phyloP scores from a whole-genome alignment of 2,888 invertebrate genomes.

The Entomobrya proxima region DNA sequence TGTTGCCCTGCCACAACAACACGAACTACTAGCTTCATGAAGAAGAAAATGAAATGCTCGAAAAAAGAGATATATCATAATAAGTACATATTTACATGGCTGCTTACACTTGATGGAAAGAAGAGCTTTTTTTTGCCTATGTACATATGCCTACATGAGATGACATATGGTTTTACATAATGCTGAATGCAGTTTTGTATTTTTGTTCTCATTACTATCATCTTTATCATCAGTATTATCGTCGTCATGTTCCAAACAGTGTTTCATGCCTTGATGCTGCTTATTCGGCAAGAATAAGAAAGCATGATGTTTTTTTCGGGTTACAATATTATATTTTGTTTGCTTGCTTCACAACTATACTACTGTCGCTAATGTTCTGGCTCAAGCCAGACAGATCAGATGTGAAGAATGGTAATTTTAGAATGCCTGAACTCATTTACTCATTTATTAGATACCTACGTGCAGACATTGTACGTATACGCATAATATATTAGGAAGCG shows the following conservation, averaged over 20 bases:
- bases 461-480: conserved; percentile 17
- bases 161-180: conserved; percentile 25
- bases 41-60: conserved; percentile 36
- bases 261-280: not conserved
- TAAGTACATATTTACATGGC: conserved; percentile 20
- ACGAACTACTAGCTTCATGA: no score
- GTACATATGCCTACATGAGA: not conserved
- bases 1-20: no score
- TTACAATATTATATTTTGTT: not conserved
- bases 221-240: not conserved
- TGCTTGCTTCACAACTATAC: not conserved
- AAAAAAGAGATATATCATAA: conserved; percentile 18
- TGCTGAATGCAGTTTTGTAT: conserved; percentile 16
- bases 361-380: conserved; percentile 15
- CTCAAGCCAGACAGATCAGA: no score
- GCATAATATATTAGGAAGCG: no score
- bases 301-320: no score
- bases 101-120: not conserved
- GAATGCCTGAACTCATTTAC: conserved; percentile 37
- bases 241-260: not conserved
- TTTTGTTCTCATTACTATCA: conserved; percentile 33
- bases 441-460: conserved; percentile 31
- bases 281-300: not conserved
- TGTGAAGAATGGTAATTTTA: conserved; percentile 41
- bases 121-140: not conserved